Base-by-base conservation (phyloP, 2,113 vertebrate species). In the Microcebus murinus region DNA sequence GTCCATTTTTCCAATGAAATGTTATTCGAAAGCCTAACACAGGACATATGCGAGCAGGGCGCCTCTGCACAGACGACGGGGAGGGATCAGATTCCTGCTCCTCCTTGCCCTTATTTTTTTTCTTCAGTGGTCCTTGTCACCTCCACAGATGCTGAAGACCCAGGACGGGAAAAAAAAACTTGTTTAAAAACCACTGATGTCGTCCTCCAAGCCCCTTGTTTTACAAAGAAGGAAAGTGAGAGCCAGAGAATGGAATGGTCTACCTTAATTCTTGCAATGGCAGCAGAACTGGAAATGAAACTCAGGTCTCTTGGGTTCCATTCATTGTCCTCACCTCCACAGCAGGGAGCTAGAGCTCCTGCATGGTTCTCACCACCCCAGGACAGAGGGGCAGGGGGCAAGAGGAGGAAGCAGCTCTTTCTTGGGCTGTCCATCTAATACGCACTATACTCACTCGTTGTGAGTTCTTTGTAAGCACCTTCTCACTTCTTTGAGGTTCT, bases 1-100 rank as follows among this genome's bases (percentile, higher is more conserved):
- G 57, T 83, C 55, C 20, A 10, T 70, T 94, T 90, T 94, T 55
- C 73, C 59, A 45, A 3, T 67, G 61, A 86, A 79, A 84, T 71
- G 17, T 10, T 39, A 67, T n/a, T 4, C 31, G 42, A 31, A 93
- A 87, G 50, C 21, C 71, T 70, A 68, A 61, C 42, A 29, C 3
- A 63, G 6, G 31, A 39, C n/a, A 9, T 14, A 29, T 23, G 5
- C 57, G 82, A 85, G 65, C 25, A 29, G 10, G 67, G 23, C 25
- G 48, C 14, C 73, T 39, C 39, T 48, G 31, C 23, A 4, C 34
- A 48, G 50, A 61, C 1, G 20, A n/a, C 7, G 6, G 73, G 8
- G 50, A 61, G 23, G 13, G 48, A 31, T 17, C 61, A 36, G 27
- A 86, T 61, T 55, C 57, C 45, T 45, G 55, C 48, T 50, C 34